phyloP scores from a whole-genome alignment of 2,888 invertebrate genomes.

The Andrena marginata region DNA sequence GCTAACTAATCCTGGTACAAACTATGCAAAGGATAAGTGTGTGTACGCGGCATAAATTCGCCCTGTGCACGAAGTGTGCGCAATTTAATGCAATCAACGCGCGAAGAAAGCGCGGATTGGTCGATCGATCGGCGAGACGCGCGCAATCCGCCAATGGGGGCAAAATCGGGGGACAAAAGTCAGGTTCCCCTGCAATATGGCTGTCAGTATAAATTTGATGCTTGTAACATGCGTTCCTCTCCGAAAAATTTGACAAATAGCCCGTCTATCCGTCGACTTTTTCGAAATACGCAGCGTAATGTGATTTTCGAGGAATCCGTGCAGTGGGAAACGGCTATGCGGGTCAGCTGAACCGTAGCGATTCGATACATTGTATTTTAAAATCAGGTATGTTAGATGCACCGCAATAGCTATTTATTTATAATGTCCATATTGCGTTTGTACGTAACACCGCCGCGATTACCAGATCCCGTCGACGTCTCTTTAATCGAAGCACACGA shows the following conservation, averaged over 20 bases:
- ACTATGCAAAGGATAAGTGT: not conserved
- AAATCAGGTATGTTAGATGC: slow-evolving; percentile 57
- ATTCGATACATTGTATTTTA: slow-evolving; percentile 37
- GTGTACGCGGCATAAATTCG: slow-evolving; percentile 36
- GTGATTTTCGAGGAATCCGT: slow-evolving; percentile 86
- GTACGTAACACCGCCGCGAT: not conserved
- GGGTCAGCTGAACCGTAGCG: slow-evolving; percentile 84
- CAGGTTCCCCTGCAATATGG: slow-evolving; percentile 95
- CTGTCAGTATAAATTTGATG: slow-evolving; percentile 99
- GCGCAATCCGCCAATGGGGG: slow-evolving; percentile 88
- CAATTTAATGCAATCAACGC: slow-evolving; percentile 40
- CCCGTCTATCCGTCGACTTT: slow-evolving; percentile 87
- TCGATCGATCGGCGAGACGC: slow-evolving; percentile 44
- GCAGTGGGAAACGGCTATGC: slow-evolving; percentile 87
- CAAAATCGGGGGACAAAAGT: slow-evolving; percentile 91
- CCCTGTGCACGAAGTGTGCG: slow-evolving; percentile 23
- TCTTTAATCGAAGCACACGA: not conserved
- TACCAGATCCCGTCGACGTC: not conserved
- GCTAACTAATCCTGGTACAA: slow-evolving; percentile 10
- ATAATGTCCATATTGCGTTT: slow-evolving; percentile 65
- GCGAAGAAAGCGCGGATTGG: slow-evolving; percentile 61
- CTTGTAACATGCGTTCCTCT: slow-evolving; percentile 94
- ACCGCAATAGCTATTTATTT: slow-evolving; percentile 54
- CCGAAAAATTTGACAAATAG: slow-evolving; percentile 89
- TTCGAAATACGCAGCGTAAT: slow-evolving; percentile 84